Base-by-base conservation (phyloP, 2,113 vertebrate genomes). In the human (Homo sapiens) region DNA sequence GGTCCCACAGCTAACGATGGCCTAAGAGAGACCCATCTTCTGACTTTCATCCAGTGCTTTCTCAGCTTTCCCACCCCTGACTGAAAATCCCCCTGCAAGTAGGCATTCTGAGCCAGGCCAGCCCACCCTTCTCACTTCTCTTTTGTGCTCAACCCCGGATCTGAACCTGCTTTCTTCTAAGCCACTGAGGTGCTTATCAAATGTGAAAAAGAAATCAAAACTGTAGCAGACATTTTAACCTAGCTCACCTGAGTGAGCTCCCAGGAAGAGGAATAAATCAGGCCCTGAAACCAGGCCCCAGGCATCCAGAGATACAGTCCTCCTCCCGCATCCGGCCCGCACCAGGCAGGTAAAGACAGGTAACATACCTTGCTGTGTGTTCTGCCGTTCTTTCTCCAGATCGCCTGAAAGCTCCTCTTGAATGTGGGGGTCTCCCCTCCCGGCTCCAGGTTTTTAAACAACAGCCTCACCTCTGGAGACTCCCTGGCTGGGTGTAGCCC, bases 401-500 rank as follows among this genome's bases (percentile, higher is more conserved):
- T 64, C 52, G 61, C 55, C 20, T 1, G 32, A 79, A 78, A 90
- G 76, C 81, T 48, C 73, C 45, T 57, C 96, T 68, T 79, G 79
- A 90, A 89, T 92, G 89, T 82, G 43, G 2, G 93, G 73, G 80
- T 48, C 95, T 32, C 92, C 12, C 59, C 91, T 96, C 96, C 92
- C 86, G 96, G 89, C 43, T 86, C 68, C 93, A 0, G 5, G 93
- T 98, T 99, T 99, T 99, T 98, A 99, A 98, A 98, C 92, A 90
- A 38, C 4, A 17, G 97, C 97, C 98, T 99, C 98, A 99, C 99
- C 99, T 99, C 98, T 87, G 93, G 70, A 94, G 93, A 97, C 98
- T 90, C 98, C 97, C 98, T 8, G 79, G 72, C 93, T 98, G 98
- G 98, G 99, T 68, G 98, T 97, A 97, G 92, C 4, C 6, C 96